Base-by-base conservation (phyloP, 1,140 invertebrate genomes). In the Anadara kagoshimensis region DNA sequence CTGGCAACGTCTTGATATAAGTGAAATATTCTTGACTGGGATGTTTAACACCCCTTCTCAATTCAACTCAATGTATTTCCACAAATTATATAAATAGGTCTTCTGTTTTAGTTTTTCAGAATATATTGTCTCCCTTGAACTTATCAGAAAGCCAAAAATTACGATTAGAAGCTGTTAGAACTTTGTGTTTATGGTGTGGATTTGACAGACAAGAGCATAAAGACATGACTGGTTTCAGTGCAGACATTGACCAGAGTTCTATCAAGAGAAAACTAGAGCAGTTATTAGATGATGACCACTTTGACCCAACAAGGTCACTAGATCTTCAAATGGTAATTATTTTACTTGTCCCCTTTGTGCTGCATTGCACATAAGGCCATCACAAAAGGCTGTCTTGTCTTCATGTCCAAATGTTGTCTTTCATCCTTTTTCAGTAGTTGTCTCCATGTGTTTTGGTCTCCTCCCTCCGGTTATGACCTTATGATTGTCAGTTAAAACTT, bases 251-350 rank as follows among this genome's bases (percentile, higher is more conserved):
- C 16, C 63, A 22, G 12, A 45, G n/a, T 24, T 43, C 49, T 26
- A 43, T 80, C 59, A 77, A 75, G 49, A 49, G 47, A 11, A 78
- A 78, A 57, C 56, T 80, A 1, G 54, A 70, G n/a, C 67, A 83
- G 24, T 24, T 77, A 5, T 71, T 82, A 4, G 54, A 67, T 63
- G 75, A 75, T 51, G 71, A 76, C 0, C 67, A 49, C 5, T 74
- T 81, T 67, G 77, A 83, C 49, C 51, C 62, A 7, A 26, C 18
- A 16, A 76, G 47, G 36, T 43, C 76, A 44, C 59, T 79, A 69
- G 75, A 81, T 67, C 45, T 83, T 18, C 78, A 80, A 54, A 65
- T 78, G 66, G 78, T 80, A 74, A 66, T 4, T 61, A 58, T 2
- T n/a, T n/a, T n/a, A n/a, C n/a, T n/a, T n/a, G n/a, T n/a, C n/a